Evolutionary conservation across 2,888 invertebrate species (phyloP), one percentile per base, ranked within the genome.

Genomic region (Busseola fusca): DNA sequence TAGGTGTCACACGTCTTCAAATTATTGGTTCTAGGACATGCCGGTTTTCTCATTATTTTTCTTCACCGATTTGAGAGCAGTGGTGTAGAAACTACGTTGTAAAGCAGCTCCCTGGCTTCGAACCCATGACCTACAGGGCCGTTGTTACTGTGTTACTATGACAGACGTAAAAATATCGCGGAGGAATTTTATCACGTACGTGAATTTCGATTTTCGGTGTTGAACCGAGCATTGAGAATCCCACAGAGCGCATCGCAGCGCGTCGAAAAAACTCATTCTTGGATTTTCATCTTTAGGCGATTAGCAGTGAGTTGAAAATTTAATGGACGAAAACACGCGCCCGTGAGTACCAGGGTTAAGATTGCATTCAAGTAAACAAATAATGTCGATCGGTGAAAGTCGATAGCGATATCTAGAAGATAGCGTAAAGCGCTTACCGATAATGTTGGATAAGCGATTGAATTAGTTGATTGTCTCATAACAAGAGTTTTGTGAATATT

Each of bases 311-410:
- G 10, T 50, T 10, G n/a, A 50, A 50, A 48, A n/a, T 48, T 1
- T 9, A 48, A 3, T 21, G 10, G 10, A 9, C 48, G 48, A 48
- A n/a, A 48, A n/a, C 3, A 6, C 48, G n/a, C 45, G 21, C 18
- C 48, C 48, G 48, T 50, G 48, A 21, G n/a, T 3, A 50, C 10
- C n/a, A n/a, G n/a, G 48, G 4, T n/a, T 50, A 50, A 83, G 80
- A 80, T 79, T 73, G 69, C 67, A 74, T 58, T 78, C 58, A 30
- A 67, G 37, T 76, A 76, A 81, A 80, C 70, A 83, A 81, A 81
- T 64, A 72, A 65, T 54, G 80, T 56, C 65, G 66, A 82, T 81
- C 40, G 72, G 82, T 82, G 82, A 82, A 82, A 82, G 82, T 80
- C 21, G 82, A 83, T 80, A 80, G 27, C 12, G 34, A 3, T 81